Base-by-base conservation (phyloP, 2,888 invertebrate genomes). In the Hypomecis punctinalis region DNA sequence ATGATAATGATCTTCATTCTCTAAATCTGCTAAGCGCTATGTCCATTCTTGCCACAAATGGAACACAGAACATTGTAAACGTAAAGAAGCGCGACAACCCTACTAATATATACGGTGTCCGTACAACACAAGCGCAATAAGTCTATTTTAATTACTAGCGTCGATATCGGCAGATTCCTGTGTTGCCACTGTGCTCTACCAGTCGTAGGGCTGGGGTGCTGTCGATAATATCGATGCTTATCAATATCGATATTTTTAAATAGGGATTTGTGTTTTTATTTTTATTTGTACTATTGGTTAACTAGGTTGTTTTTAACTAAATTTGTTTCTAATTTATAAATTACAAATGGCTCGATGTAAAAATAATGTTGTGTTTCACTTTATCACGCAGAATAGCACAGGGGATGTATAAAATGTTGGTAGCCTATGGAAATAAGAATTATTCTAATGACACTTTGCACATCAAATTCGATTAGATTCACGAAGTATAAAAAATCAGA, bases 81-180 rank as follows among this genome's bases (percentile, higher is more conserved):
- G 49, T 59, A 63, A 39, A 60, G 10, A 48, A 57, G 49, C n/a
- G 47, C 9, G 65, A 57, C 65, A 66, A 43, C 65, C 65, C 61
- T 66, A 53, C 43, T 66, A 66, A 66, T 63, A 52, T 55, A 61
- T 65, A 69, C 67, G 55, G 58, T 70, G 76, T 77, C 74, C 71
- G 76, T 70, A 73, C 75, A 82, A 79, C 76, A 76, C 80, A 81
- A 77, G 82, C 85, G 88, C 90, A 90, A 90, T 91, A 91, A 90
- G 90, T 92, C 92, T 89, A 89, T 91, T 92, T 92, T 93, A 92
- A 93, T 93, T 93, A 92, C 91, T 82, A 81, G 80, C 83, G 80
- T 88, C 91, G 90, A 91, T 92, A 92, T 92, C 90, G 87, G 86
- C 86, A 88, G 91, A 92, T 91, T 90, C 92, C 88, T 85, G 90